Evolutionary conservation across 1,140 invertebrate genomes (phyloP).

Genomic region (Euura lappo): DNA sequence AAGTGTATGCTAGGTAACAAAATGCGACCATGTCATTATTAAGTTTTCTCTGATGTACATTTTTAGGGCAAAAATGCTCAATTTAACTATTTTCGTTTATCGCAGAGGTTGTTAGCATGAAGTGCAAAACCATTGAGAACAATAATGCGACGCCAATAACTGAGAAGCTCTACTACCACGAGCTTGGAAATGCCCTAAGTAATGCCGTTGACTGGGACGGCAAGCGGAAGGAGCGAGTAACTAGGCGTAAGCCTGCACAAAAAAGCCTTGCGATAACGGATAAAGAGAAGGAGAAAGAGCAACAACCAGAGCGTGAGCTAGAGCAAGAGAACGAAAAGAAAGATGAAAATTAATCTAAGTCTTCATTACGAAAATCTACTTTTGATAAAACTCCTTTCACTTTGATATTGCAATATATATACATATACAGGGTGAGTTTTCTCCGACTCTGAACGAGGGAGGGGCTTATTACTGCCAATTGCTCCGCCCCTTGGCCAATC

Average conservation of each 20-base stretch:
- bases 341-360: not conserved
- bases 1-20: not conserved
- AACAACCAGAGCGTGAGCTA: too few relatives aligned
- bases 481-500: too few relatives aligned
- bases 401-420: not conserved
- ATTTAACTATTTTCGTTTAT: not conserved
- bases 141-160: not conserved
- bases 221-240: not conserved
- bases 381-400: not conserved
- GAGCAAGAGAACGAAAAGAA: not conserved
- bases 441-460: too few relatives aligned
- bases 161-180: not conserved
- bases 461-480: too few relatives aligned
- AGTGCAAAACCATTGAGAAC: not conserved
- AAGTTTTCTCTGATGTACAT: not conserved
- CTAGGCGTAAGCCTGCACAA: not conserved
- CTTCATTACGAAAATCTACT: not conserved
- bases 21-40: too few relatives aligned
- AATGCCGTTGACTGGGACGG: not conserved
- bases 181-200: not conserved
- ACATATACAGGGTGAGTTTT: too few relatives aligned
- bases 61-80: not conserved
- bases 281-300: not conserved
- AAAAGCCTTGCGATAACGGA: not conserved
- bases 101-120: not conserved